Conservation (phyloP, 1,140 invertebrate genomes). For the Heliconius congener region DNA sequence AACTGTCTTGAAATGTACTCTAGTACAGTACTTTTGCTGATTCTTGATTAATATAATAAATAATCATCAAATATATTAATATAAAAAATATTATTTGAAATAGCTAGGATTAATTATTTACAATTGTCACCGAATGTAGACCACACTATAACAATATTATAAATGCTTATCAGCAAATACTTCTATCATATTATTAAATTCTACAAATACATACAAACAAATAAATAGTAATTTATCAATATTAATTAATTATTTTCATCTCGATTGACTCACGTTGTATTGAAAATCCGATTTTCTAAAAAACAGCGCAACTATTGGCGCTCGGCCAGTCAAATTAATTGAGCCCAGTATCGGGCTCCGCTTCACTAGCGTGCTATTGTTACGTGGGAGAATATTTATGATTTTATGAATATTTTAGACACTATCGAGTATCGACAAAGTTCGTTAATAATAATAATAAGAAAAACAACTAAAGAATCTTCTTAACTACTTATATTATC, state of each 20-base stretch:
- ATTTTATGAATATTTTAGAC: slow-evolving; percentile 8
- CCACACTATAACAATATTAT: neutral
- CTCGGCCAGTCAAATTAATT: slow-evolving; percentile 30
- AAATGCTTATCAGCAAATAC: neutral
- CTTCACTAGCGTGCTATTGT: slow-evolving; percentile 25
- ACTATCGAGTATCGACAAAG: neutral
- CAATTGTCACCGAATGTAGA: too few relatives aligned
- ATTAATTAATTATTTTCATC: neutral
- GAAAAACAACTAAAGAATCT: neutral
- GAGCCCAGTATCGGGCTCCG: slow-evolving; percentile 28
- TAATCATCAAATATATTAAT: neutral
- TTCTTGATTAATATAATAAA: neutral
- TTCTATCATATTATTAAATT: neutral
- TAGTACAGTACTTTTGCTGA: neutral
- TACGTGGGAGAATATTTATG: slow-evolving; percentile 19
- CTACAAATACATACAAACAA: neutral
- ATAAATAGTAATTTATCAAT: neutral
- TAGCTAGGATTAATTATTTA: too few relatives aligned
- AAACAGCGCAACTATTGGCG: slow-evolving; percentile 18
- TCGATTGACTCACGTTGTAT: neutral
- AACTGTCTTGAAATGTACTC: slow-evolving; percentile 9
- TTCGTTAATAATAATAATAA: neutral
- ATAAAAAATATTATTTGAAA: neutral
- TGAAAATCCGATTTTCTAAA: slow-evolving; percentile 17
- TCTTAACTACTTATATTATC: neutral